Conservation (phyloP, 2,797 vertebrate species). For the Anomalospiza imberbis region DNA sequence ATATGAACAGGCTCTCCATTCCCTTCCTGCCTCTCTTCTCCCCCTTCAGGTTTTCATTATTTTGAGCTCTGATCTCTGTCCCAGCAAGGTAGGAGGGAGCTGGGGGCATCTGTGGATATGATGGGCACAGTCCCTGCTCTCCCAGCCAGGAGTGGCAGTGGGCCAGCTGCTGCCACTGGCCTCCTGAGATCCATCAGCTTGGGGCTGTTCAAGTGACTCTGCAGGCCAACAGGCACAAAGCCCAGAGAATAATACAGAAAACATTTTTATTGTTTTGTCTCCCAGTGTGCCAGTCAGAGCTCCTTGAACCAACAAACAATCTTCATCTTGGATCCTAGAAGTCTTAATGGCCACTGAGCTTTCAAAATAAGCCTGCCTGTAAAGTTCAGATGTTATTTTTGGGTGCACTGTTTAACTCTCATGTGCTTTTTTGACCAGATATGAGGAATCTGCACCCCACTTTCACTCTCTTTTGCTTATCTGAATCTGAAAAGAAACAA, state of each 20-base stretch:
- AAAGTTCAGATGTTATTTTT: conserved; percentile 5
- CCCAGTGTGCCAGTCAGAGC: background rate
- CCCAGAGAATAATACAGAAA: background rate
- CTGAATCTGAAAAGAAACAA: background rate
- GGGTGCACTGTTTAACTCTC: background rate
- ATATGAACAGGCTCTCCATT: background rate
- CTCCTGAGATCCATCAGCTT: background rate
- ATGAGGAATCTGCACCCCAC: background rate
- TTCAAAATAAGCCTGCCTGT: background rate
- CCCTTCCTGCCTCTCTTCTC: background rate
- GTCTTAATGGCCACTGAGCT: background rate
- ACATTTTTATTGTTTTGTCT: background rate
- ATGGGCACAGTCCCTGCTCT: background rate
- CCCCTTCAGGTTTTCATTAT: background rate
- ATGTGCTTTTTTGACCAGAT: background rate
- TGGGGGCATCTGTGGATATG: background rate
- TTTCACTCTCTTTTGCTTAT: background rate
- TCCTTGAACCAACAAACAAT: background rate
- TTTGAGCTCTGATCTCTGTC: background rate
- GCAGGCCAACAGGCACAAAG: background rate
- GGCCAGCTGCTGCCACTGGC: background rate
- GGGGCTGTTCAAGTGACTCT: background rate
- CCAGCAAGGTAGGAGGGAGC: background rate
- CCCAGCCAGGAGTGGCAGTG: background rate
- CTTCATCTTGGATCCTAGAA: background rate